Conservation (phyloP, 2,797 vertebrate species). For the Notamacropus eugenii region DNA sequence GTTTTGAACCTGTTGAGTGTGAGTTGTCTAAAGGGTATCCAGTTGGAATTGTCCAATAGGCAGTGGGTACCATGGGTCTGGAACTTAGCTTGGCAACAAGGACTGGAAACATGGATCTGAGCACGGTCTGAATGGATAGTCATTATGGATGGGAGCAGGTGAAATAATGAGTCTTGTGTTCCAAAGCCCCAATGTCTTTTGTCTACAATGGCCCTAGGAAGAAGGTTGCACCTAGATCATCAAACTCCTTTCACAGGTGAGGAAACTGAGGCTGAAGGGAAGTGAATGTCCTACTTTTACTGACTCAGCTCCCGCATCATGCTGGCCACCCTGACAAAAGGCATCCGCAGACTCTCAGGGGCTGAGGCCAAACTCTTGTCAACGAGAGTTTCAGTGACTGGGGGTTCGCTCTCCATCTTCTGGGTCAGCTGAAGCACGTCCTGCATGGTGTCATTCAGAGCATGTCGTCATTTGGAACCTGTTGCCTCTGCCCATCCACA, state of each 20-base stretch:
- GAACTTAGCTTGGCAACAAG: neutral
- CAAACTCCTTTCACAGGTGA: neutral
- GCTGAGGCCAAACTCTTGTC: neutral
- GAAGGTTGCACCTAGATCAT: neutral
- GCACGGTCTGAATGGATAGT: neutral
- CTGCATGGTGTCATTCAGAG: neutral
- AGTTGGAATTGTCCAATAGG: neutral
- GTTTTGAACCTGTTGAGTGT: neutral
- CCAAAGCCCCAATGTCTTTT: neutral
- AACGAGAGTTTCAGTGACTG: neutral
- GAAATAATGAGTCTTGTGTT: neutral
- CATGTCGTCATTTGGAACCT: neutral
- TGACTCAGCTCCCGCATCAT: neutral
- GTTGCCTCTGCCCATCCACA: neutral
- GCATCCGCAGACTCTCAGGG: fast-evolving
- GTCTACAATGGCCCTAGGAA: neutral
- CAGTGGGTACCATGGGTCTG: neutral
- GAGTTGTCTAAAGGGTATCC: neutral
- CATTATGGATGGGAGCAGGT: neutral
- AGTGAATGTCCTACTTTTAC: neutral
- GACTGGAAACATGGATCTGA: neutral
- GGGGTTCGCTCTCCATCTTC: neutral
- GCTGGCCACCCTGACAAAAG: neutral
- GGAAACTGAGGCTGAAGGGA: neutral
- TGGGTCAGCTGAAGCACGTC: neutral